These are phyloP conservation scores for Noctua comes DNA, from an alignment of 2,888 invertebrate species.

Conservation along the genomic window DNA sequence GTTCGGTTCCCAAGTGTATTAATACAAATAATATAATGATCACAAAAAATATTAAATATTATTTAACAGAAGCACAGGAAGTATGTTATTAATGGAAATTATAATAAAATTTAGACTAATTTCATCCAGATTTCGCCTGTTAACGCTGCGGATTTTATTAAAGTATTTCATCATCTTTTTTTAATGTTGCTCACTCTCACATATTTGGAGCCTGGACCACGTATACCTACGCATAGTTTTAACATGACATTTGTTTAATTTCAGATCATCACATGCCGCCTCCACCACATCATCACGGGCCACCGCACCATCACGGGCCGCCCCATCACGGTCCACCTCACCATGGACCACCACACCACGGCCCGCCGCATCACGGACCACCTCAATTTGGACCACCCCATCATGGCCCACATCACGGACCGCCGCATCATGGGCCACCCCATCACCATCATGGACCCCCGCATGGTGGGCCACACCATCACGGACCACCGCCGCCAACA, in stretches of 20 bases:
- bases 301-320: slow-evolving; percentile 61
- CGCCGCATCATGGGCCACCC: slow-evolving; percentile 30
- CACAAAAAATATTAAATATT: background rate
- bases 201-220: too few relatives aligned
- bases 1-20: background rate
- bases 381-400: slow-evolving; percentile 47
- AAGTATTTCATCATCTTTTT: too few relatives aligned
- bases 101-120: background rate
- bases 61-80: background rate
- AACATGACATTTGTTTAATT: slow-evolving; percentile 19
- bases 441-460: slow-evolving; percentile 41
- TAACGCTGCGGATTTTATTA: background rate
- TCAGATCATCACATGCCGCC: slow-evolving; percentile 68
- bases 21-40: background rate
- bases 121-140: background rate
- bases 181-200: too few relatives aligned
- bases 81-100: background rate
- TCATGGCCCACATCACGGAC: slow-evolving; percentile 28
- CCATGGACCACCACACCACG: slow-evolving; percentile 30
- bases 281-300: slow-evolving; percentile 63
- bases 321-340: slow-evolving; percentile 54
- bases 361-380: slow-evolving; percentile 53
- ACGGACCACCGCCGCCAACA: slow-evolving; percentile 37
- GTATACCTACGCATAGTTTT: background rate
- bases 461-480: slow-evolving; percentile 24